A percentile compares a stretch with the other conserved stretches of the same genome.
Conservation (phyloP, 2,888 invertebrate species). For the Trachelus iudaicus region DNA sequence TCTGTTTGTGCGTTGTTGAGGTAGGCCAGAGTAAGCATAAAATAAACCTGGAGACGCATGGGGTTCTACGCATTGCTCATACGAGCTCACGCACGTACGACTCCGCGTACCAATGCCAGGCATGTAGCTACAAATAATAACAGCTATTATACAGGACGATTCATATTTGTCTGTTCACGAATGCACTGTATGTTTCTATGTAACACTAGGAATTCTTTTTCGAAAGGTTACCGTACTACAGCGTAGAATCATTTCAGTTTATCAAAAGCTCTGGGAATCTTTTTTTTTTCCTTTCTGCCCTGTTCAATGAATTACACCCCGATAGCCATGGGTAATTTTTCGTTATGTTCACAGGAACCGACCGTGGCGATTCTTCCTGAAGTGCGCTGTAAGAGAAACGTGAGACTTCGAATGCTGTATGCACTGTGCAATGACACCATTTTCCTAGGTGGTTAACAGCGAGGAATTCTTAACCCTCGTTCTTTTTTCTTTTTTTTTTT, state of each 20-base stretch:
- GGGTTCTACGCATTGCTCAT: slow-evolving; percentile 41
- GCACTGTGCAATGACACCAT: slow-evolving; percentile 32
- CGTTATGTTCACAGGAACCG: background rate
- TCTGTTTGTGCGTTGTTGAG: slow-evolving; percentile 28
- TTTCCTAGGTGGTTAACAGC: slow-evolving; percentile 32
- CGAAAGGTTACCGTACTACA: background rate
- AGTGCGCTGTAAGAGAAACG: slow-evolving; percentile 11
- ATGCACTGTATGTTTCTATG: background rate
- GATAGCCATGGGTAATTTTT: background rate
- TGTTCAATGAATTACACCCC: background rate
- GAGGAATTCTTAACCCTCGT: slow-evolving; percentile 25
- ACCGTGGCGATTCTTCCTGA: background rate
- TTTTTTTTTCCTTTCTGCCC: background rate
- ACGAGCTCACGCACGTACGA: background rate
- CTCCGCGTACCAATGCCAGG: slow-evolving; percentile 20
- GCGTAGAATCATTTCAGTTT: background rate
- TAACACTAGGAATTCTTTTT: background rate
- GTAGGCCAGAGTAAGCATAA: slow-evolving; percentile 45
- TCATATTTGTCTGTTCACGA: slow-evolving; percentile 13
- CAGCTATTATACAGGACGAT: slow-evolving; percentile 29
- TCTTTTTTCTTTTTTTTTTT: background rate
- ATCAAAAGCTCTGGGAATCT: background rate
- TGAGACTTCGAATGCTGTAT: slow-evolving; percentile 3
- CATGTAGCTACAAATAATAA: slow-evolving; percentile 36
- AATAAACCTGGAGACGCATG: slow-evolving; percentile 47